phyloP scores from a whole-genome alignment of 1,140 invertebrate genomes.

The Scaptomyza montana region DNA sequence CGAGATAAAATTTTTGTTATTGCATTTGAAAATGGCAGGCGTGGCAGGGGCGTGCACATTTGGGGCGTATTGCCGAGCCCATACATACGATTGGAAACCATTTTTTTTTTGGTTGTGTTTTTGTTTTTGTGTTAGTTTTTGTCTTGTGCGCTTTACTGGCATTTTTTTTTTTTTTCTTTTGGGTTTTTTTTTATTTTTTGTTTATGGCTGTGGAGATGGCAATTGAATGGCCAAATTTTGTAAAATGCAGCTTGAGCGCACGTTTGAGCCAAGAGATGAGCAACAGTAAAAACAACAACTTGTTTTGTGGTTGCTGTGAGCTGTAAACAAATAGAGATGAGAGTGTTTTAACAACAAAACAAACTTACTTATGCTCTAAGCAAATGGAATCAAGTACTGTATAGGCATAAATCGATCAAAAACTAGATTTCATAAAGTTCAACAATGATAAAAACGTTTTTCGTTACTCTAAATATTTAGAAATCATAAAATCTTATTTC shows the following conservation, averaged over 20 bases:
- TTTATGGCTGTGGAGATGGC: slow-evolving; percentile 58
- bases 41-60: slow-evolving; percentile 54
- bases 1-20: slow-evolving; percentile 76
- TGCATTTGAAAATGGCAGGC: slow-evolving; percentile 79
- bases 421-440: too few relatives aligned
- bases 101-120: slow-evolving; percentile 29
- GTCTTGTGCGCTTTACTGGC: slow-evolving; percentile 15
- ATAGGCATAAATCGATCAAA: background rate
- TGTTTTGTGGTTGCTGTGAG: slow-evolving; percentile 46
- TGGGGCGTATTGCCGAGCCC: slow-evolving; percentile 61
- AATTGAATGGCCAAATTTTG: slow-evolving; percentile 78
- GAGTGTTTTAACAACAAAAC: background rate
- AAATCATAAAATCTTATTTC: too few relatives aligned
- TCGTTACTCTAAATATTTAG: too few relatives aligned
- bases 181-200: slow-evolving; percentile 1
- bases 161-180: slow-evolving; percentile 15
- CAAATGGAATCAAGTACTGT: background rate
- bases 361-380: background rate
- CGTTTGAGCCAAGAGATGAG: slow-evolving; percentile 64
- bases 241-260: slow-evolving; percentile 77
- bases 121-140: slow-evolving; percentile 22
- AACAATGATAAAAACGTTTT: too few relatives aligned
- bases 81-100: slow-evolving; percentile 68
- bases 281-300: slow-evolving; percentile 43
- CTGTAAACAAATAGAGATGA: slow-evolving; percentile 51